phyloP scores from a whole-genome alignment of 92 coral and sea anemone genomes.

The Paragorgia papillata region DNA sequence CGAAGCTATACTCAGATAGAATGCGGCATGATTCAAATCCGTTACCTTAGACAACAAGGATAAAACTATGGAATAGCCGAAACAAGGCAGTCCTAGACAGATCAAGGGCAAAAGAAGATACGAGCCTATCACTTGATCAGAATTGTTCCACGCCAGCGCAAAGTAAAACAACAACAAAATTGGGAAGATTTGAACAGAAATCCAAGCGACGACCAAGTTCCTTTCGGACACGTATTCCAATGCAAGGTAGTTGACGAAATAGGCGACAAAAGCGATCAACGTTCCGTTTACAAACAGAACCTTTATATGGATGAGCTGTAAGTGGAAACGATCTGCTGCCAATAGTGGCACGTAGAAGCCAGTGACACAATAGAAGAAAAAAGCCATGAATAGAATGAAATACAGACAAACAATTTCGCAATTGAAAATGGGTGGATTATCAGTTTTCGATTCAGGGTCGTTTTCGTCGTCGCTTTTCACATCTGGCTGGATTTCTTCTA shows the following conservation, averaged over 20 bases:
- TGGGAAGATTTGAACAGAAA: background rate
- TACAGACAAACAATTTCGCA: background rate
- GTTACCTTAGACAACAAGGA: slow-evolving; percentile 9
- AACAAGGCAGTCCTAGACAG: slow-evolving; percentile 2
- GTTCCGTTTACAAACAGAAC: slow-evolving; percentile 3
- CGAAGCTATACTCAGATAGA: background rate
- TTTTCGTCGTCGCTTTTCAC: too few species aligned
- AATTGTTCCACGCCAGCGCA: slow-evolving; percentile 7
- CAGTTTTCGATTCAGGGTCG: background rate
- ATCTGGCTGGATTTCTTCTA: too few species aligned
- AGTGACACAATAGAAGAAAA: background rate
- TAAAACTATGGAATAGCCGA: background rate
- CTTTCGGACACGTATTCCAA: background rate
- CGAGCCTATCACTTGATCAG: too few species aligned
- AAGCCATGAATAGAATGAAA: background rate
- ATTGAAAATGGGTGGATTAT: background rate
- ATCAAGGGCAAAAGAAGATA: background rate
- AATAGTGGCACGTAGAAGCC: background rate
- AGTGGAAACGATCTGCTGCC: background rate
- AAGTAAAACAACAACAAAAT: background rate
- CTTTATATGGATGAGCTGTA: background rate
- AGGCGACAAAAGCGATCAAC: background rate
- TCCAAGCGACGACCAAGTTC: background rate
- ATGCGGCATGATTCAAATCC: background rate
- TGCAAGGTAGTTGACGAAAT: background rate